phyloP scores from a whole-genome alignment of 2,888 invertebrate genomes.

The Aphodius granarius region DNA sequence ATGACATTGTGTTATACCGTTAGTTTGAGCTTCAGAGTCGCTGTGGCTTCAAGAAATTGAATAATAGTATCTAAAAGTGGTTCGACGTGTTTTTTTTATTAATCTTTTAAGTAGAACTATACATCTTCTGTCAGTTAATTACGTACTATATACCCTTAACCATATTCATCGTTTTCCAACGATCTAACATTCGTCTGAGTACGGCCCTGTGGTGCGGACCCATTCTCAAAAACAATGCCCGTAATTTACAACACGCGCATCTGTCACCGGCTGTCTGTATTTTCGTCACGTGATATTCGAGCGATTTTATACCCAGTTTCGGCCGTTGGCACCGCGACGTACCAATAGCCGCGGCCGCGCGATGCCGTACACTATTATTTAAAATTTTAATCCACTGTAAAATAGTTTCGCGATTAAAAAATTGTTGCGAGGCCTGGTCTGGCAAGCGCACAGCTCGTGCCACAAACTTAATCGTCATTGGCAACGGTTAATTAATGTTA shows the following conservation, averaged over 20 bases:
- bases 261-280: slow-evolving; percentile 30
- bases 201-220: slow-evolving; percentile 11
- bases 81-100: no score
- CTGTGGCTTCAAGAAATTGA: no score
- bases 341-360: slow-evolving; percentile 30
- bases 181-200: background rate
- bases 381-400: slow-evolving; percentile 50
- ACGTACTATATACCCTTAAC: no score
- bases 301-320: slow-evolving; percentile 49
- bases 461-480: slow-evolving; percentile 21
- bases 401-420: slow-evolving; percentile 31
- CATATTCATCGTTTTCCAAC: background rate
- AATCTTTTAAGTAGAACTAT: no score
- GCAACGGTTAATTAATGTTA: slow-evolving; percentile 22
- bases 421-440: background rate
- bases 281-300: slow-evolving; percentile 36
- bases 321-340: slow-evolving; percentile 40
- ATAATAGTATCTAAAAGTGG: no score
- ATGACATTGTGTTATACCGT: no score
- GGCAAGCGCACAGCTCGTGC: background rate
- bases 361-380: slow-evolving; percentile 36
- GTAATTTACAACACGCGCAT: slow-evolving; percentile 33
- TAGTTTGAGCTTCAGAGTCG: no score
- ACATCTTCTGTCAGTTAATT: no score
- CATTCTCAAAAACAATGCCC: slow-evolving; percentile 39